Evolutionary conservation across 2,888 invertebrate genomes (phyloP).

Genomic region (Terebella lapidaria): DNA sequence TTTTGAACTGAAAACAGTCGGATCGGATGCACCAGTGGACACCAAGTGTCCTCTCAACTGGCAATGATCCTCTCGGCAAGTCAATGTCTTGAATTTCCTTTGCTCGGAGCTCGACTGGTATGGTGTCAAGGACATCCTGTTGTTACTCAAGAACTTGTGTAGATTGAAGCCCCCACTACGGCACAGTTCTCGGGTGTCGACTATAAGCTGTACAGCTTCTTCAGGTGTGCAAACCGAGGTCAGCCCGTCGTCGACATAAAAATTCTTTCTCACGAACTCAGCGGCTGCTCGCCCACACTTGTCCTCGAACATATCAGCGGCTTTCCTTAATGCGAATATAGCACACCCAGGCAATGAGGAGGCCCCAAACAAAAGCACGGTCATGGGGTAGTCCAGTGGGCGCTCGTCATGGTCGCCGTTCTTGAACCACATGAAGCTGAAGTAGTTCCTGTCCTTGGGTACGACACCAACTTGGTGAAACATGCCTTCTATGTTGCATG

Average conservation of each 20-base stretch:
- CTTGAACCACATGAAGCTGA: constrained; percentile 18
- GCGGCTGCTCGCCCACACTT: too few species aligned
- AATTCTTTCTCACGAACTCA: too few species aligned
- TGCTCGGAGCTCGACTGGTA: constrained; percentile 1
- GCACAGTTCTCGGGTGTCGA: background rate
- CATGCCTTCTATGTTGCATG: too few species aligned
- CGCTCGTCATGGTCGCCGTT: background rate
- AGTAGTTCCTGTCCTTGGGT: constrained; percentile 9
- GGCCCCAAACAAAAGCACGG: constrained; percentile 18
- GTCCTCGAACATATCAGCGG: too few species aligned
- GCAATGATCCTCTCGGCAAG: background rate
- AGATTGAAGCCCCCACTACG: constrained; percentile 3
- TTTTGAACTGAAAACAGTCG: constrained; percentile 24
- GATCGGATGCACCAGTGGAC: constrained; percentile 26
- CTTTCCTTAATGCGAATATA: too few species aligned
- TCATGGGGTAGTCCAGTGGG: constrained; percentile 13
- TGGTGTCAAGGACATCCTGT: background rate
- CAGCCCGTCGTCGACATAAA: too few species aligned
- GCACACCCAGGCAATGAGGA: too few species aligned
- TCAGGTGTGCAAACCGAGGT: too few species aligned
- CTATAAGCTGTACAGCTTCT: too few species aligned
- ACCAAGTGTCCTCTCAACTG: constrained; percentile 13
- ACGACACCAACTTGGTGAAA: constrained; percentile 12
- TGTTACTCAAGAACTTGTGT: constrained; percentile 13
- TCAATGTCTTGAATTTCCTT: background rate